Base-by-base conservation (phyloP, 1,140 invertebrate genomes). In the Euschistus heros region DNA sequence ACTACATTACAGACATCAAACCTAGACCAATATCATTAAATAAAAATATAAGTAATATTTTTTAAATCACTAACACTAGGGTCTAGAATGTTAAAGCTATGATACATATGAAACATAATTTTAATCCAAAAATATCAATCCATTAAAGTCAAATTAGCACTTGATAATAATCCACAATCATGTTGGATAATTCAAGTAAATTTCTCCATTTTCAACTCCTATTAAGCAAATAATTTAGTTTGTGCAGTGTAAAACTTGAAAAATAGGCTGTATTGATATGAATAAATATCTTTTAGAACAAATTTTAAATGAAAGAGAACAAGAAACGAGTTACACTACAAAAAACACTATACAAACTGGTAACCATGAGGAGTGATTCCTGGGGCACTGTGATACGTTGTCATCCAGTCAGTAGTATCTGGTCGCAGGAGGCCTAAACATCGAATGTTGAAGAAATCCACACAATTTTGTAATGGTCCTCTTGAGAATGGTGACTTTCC, bases 391-490 rank as follows among this genome's bases (percentile, higher is more conserved):
- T 79, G 76, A 70, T 77, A 77, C 64, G 74, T 75, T 66, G 76
- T 74, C 26, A 80, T 74, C 84, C 85, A 87, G 70, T 87, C 83
- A 15, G 80, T 79, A 62, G 75, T 79, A 69, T 86, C 83, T 0
- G 85, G 84, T 72, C 87, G 81, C n/a, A 85, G 76, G 14, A 85
- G 69, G 6, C 88, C 87, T 73, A 84, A 87, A 72, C 86, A 90
- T 22, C 77, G 80, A 69, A 86, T 82, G 69, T 86, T 85, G 71
- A 93, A 84, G 74, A 96, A 90, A 75, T 97, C 92, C 0, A 89
- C 81, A 17, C 88, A 75, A 77, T 97, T 97, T 72, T 85, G 83
- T 42, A 88, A 72, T 47, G 86, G 80, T 0, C 93, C 92, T 72
- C 88, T 87, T 68, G 88, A 82, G 76, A 93, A 91, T 3, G 89